Evolutionary conservation across 2,888 invertebrate species (phyloP), one percentile per base, ranked within the genome.

Genomic region (Tolmerus cingulatus): DNA sequence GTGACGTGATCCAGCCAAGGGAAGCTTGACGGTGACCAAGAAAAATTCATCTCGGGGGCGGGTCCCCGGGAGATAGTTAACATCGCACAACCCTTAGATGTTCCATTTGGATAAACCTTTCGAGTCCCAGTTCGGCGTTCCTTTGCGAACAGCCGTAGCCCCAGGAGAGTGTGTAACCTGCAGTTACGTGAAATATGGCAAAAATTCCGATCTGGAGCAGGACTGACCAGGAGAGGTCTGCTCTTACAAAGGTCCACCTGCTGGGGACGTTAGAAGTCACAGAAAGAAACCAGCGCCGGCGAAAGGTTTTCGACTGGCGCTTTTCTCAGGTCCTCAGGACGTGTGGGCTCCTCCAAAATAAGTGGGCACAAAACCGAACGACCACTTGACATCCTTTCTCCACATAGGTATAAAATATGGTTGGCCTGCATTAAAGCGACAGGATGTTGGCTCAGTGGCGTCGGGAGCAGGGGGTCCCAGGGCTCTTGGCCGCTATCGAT

Each of bases 331-430:
- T 9, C 12, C 37, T 82, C 66, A 14, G 2, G n/a, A 57, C 55
- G 37, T 27, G n/a, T 82, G 37, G 30, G 37, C 46, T 57, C 12
- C 57, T 19, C 57, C n/a, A 82, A 57, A 34, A 82, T 57, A 82
- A 82, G n/a, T 27, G 57, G 66, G 37, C 57, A 82, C 19, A 82
- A 19, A 34, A 37, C 30, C 9, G 2, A 82, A 51, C 34, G 37
- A 37, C 66, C 57, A 82, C 82, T 82, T 82, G 82, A 82, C 82
- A 82, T 82, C 82, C 34, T 57, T 82, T 19, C n/a, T 12, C 30
- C 51, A 8, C 19, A 19, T 57, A 57, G 37, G 40, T 82, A 34
- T 55, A 57, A 14, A 27, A 51, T 23, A 51, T n/a, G 8, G 30
- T n/a, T 34, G 66, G 34, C 30, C 82, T 66, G 51, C 30, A 57